Percentiles rank a stretch among this genome's conserved stretches.
Conservation (phyloP, 2,888 invertebrate genomes). For the Melieria picta region DNA sequence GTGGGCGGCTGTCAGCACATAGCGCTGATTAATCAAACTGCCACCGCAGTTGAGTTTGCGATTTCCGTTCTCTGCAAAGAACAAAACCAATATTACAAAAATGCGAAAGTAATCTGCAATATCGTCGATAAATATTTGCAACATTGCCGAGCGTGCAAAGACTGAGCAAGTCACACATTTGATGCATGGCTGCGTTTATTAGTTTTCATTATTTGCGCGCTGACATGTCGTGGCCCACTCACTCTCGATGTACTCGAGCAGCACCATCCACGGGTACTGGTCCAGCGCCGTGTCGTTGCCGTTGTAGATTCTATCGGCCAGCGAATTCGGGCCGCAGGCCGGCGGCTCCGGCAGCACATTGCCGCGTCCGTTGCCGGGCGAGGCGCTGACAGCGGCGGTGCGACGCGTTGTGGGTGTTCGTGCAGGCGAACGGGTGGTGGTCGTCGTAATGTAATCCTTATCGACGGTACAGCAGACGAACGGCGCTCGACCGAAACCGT, state of each 20-base stretch:
- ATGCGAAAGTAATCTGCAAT: no score
- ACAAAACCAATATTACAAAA: background rate
- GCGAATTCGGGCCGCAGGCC: conserved; percentile 56
- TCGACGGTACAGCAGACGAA: conserved; percentile 61
- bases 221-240: conserved; percentile 49
- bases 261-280: conserved; percentile 77
- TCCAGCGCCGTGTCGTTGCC: conserved; percentile 71
- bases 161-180: background rate
- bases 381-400: conserved; percentile 9
- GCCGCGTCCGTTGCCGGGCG: conserved; percentile 46
- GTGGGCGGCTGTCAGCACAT: conserved; percentile 73
- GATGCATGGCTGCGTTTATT: background rate
- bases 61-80: conserved; percentile 47
- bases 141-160: background rate
- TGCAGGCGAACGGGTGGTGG: conserved; percentile 17
- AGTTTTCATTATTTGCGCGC: background rate
- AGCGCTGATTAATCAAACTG: conserved; percentile 73
- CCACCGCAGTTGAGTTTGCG: conserved; percentile 73
- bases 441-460: conserved; percentile 39
- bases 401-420: conserved; percentile 11
- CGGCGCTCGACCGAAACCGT: conserved; percentile 55
- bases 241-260: conserved; percentile 76
- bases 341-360: conserved; percentile 56
- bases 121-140: no score
- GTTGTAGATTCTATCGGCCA: conserved; percentile 71